Evolutionary conservation across 2,888 invertebrate species (phyloP).

Genomic region (Teleogryllus oceanicus): DNA sequence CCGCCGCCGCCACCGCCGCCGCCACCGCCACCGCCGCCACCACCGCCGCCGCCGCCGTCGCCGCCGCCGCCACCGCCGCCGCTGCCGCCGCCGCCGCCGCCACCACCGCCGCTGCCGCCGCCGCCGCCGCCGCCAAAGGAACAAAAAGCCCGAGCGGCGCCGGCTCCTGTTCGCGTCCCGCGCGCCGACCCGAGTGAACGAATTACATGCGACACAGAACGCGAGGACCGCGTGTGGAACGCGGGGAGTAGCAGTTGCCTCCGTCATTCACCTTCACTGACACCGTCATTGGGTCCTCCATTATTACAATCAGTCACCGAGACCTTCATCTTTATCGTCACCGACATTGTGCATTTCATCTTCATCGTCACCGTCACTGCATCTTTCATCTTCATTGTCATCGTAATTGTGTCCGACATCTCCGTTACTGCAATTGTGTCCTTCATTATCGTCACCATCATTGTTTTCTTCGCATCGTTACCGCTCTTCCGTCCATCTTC

Average conservation of each 20-base stretch:
- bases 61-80: conserved; percentile 27
- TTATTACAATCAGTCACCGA: too few relatives aligned
- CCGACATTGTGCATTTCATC: conserved; percentile 44
- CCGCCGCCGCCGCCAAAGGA: neutral
- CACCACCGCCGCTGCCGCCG: conserved; percentile 31
- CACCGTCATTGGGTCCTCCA: too few relatives aligned
- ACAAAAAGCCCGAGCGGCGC: too few relatives aligned
- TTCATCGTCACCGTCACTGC: conserved; percentile 45
- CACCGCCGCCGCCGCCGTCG: conserved; percentile 32
- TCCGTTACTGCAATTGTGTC: conserved; percentile 50
- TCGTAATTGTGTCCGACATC: conserved; percentile 53
- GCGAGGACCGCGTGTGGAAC: too few relatives aligned
- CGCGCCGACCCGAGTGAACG: too few relatives aligned
- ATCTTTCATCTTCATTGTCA: conserved; percentile 55
- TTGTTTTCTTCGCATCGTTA: conserved; percentile 28
- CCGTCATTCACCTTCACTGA: too few relatives aligned
- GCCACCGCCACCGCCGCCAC: conserved; percentile 27
- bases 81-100: conserved; percentile 33
- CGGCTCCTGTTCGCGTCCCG: too few relatives aligned
- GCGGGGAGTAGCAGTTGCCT: too few relatives aligned
- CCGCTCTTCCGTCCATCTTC: too few relatives aligned
- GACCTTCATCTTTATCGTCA: too few relatives aligned
- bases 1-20: conserved; percentile 30
- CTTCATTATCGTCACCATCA: conserved; percentile 47
- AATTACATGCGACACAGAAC: too few relatives aligned